Percentiles rank a stretch among this genome's conserved stretches.
Evolutionary conservation across 2,113 vertebrate genomes (phyloP).

Genomic region (Megalops atlanticus): DNA sequence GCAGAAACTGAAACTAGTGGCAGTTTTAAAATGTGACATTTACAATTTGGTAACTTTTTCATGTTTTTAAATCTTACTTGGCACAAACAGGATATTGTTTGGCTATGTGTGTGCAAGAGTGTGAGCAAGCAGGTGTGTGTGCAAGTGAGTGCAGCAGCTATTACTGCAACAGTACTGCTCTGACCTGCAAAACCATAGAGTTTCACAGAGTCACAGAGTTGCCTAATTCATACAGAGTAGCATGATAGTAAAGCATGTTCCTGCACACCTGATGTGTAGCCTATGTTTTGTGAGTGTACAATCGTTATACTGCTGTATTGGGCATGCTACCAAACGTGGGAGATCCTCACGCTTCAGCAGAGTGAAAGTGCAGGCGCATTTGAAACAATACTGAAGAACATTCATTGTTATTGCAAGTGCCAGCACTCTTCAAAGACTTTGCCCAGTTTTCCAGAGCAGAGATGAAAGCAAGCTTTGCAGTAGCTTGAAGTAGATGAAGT

Average conservation of each 20-base stretch:
- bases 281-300: neutral
- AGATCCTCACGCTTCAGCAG: slow-evolving; percentile 19
- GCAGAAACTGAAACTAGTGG: neutral
- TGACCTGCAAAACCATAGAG: neutral
- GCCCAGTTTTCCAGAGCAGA: slow-evolving; percentile 59
- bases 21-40: neutral
- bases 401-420: slow-evolving; percentile 56
- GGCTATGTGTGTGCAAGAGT: neutral
- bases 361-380: slow-evolving; percentile 32
- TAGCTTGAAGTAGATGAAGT: slow-evolving; percentile 55
- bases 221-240: too few species aligned
- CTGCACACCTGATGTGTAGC: too few species aligned
- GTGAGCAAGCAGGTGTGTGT: neutral
- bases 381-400: slow-evolving; percentile 43
- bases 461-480: slow-evolving; percentile 67
- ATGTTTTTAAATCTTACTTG: too few species aligned
- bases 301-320: neutral
- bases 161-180: neutral
- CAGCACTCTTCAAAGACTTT: slow-evolving; percentile 61
- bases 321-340: neutral
- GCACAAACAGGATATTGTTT: too few species aligned
- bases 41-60: neutral
- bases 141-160: too few species aligned
- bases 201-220: too few species aligned
- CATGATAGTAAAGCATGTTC: neutral